phyloP scores from a whole-genome alignment of 2,797 vertebrate species.

The Coracias cyanogaster region DNA sequence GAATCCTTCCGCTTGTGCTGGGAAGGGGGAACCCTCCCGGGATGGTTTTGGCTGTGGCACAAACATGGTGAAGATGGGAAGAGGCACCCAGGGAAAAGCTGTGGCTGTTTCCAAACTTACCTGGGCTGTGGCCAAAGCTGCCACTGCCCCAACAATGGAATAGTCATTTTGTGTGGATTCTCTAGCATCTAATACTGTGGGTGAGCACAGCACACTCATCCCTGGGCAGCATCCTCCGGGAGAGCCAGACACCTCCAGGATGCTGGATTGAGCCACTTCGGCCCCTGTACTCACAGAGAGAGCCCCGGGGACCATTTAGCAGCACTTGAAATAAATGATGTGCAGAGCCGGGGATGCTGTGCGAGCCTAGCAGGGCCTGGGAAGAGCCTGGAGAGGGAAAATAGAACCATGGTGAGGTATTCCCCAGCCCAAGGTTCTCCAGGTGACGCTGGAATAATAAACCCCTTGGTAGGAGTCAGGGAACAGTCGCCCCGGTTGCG shows the following conservation, averaged over 20 bases:
- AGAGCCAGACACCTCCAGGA: not conserved
- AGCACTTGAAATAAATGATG: not conserved
- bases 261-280: not conserved
- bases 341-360: not conserved
- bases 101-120: not conserved
- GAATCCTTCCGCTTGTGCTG: not conserved
- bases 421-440: not conserved
- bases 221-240: not conserved
- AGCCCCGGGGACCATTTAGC: not conserved
- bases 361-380: not conserved
- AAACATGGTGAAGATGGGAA: not conserved
- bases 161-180: not conserved
- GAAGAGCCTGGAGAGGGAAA: not conserved
- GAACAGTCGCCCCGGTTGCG: fast-evolving
- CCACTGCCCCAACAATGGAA: not conserved
- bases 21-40: not conserved
- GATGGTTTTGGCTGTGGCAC: fast-evolving
- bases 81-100: not conserved
- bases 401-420: not conserved
- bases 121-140: fast-evolving
- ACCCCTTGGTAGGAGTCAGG: not conserved
- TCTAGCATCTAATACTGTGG: not conserved
- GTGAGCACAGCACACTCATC: not conserved
- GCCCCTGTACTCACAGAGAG: not conserved
- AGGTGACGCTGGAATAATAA: not conserved